Evolutionary conservation across 2,797 vertebrate species (phyloP).

Genomic region (Morelia viridis): DNA sequence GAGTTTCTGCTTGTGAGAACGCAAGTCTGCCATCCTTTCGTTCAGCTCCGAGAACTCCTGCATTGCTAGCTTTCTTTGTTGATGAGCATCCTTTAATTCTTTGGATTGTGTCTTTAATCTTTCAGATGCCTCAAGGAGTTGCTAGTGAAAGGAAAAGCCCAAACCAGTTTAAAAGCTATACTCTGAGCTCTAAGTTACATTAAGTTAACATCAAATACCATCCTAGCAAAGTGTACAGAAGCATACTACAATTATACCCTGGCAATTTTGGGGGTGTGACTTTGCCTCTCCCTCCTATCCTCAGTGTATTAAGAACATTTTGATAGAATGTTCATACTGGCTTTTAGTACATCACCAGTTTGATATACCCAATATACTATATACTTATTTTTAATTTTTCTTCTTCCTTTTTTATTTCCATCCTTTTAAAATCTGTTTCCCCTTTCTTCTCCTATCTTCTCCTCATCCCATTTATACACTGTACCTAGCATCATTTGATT

Average conservation of each 20-base stretch:
- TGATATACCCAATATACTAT: neutral
- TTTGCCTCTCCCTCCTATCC: neutral
- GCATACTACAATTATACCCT: neutral
- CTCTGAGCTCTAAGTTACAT: neutral
- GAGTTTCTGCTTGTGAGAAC: constrained; percentile 89
- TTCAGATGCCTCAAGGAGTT: constrained; percentile 89
- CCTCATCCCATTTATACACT: neutral
- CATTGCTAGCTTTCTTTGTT: constrained; percentile 89
- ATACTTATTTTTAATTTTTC: neutral
- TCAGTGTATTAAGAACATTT: neutral
- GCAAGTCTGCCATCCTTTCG: constrained; percentile 87
- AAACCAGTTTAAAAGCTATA: neutral
- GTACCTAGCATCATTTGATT: neutral
- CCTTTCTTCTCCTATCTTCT: neutral
- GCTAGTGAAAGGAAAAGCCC: constrained; percentile 73
- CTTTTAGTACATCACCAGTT: neutral
- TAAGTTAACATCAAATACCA: neutral
- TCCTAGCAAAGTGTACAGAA: neutral
- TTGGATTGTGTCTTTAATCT: constrained; percentile 87
- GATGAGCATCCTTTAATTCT: constrained; percentile 92
- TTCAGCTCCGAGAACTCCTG: constrained; percentile 92
- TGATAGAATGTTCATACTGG: neutral
- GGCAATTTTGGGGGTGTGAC: neutral
- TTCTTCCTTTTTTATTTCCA: neutral
- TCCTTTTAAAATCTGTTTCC: neutral